phyloP scores from a whole-genome alignment of 2,797 vertebrate species.

The Trematomus bernacchii region DNA sequence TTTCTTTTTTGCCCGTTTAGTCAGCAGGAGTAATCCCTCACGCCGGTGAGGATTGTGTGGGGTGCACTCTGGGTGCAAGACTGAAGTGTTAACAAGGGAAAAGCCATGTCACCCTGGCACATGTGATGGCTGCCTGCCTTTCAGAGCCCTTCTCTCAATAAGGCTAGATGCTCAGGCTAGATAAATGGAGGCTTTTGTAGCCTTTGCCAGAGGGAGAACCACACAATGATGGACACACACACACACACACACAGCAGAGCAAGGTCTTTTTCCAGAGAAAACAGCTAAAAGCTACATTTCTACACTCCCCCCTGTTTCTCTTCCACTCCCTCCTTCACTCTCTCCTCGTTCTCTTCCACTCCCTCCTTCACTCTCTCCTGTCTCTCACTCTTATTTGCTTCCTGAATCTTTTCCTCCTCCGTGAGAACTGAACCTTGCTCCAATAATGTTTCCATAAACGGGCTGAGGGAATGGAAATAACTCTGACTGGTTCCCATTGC shows the following conservation, averaged over 20 bases:
- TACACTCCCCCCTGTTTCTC: constrained; percentile 54
- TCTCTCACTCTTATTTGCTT: constrained; percentile 57
- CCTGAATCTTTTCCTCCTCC: constrained; percentile 64
- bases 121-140: constrained; percentile 75
- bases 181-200: constrained; percentile 83
- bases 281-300: constrained; percentile 75
- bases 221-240: constrained; percentile 82
- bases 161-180: constrained; percentile 75
- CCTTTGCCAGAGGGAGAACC: constrained; percentile 75
- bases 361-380: constrained; percentile 52
- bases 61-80: constrained; percentile 60
- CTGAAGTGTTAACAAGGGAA: constrained; percentile 82
- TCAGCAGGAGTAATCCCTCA: constrained; percentile 75
- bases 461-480: constrained; percentile 86
- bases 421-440: constrained; percentile 79
- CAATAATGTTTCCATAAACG: constrained; percentile 82
- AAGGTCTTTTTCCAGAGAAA: constrained; percentile 76
- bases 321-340: constrained; percentile 48
- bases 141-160: constrained; percentile 74
- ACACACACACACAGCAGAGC: constrained; percentile 39
- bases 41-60: constrained; percentile 53
- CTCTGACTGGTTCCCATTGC: constrained; percentile 74
- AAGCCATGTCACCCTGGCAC: constrained; percentile 80
- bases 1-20: constrained; percentile 64
- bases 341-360: constrained; percentile 51